Evolutionary conservation across 2,888 invertebrate genomes (phyloP).

Genomic region (Lithosia quadra): DNA sequence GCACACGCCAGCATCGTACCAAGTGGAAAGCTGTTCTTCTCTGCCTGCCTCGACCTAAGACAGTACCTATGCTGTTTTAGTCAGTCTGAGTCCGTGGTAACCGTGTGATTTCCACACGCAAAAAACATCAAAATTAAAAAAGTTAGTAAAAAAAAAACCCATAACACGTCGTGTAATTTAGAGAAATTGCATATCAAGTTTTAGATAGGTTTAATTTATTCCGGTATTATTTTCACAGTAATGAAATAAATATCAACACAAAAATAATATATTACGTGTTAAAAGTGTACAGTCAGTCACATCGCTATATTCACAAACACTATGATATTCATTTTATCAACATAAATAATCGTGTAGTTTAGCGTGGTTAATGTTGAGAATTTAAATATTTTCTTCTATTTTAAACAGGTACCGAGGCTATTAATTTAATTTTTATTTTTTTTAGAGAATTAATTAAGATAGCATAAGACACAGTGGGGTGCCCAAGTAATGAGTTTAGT

Average conservation of each 20-base stretch:
- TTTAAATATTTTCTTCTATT: conserved; percentile 1
- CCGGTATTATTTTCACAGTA: neutral
- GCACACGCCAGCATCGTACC: no score
- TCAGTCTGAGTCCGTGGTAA: no score
- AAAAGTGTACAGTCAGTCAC: neutral
- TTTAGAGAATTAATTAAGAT: neutral
- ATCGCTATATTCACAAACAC: neutral
- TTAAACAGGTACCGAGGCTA: neutral
- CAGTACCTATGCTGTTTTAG: no score
- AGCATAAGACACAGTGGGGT: conserved; percentile 2
- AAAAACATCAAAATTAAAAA: no score
- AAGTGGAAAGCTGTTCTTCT: no score
- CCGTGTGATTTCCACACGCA: no score
- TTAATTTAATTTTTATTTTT: neutral
- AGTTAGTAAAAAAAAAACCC: no score
- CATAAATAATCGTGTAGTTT: conserved; percentile 1
- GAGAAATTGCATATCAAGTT: no score
- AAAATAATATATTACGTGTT: neutral
- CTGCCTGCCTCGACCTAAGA: no score
- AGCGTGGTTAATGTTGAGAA: neutral
- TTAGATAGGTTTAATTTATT: no score
- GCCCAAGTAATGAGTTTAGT: conserved; percentile 1
- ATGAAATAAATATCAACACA: neutral
- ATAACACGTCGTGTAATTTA: no score
- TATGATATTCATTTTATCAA: neutral